A percentile compares a stretch with the other conserved stretches of the same genome.
phyloP scores from a whole-genome alignment of 1,140 invertebrate species.

The Lordiphosa clarofinis region DNA sequence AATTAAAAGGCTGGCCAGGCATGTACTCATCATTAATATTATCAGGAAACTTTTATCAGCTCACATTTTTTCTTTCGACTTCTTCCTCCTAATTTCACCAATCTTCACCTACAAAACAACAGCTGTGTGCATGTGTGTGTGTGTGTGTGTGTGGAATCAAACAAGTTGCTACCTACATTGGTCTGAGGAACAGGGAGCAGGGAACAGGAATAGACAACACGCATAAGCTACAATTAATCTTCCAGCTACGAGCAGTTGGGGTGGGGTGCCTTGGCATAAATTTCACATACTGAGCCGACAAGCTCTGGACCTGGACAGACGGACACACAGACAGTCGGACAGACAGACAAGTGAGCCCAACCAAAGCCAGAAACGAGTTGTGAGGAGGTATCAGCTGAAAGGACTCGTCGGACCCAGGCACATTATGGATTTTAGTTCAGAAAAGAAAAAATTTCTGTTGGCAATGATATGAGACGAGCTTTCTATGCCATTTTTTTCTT shows the following conservation, averaged over 20 bases:
- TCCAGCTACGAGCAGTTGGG: constrained; percentile 38
- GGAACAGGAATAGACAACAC: constrained; percentile 34
- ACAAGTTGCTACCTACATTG: constrained; percentile 62
- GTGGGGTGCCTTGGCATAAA: constrained; percentile 61
- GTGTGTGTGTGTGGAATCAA: constrained; percentile 45
- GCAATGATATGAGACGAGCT: constrained; percentile 60
- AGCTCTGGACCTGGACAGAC: constrained; percentile 18
- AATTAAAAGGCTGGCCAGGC: constrained; percentile 54
- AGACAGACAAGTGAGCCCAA: constrained; percentile 57
- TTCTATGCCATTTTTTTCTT: constrained; percentile 38
- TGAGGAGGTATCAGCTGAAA: constrained; percentile 71
- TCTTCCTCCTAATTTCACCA: constrained; percentile 37
- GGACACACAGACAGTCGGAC: constrained; percentile 14
- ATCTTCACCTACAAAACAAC: constrained; percentile 40
- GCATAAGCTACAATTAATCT: constrained; percentile 74
- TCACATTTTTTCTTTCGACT: constrained; percentile 40
- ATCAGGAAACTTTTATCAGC: constrained; percentile 63
- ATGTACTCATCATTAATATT: constrained; percentile 68
- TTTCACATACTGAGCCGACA: constrained; percentile 58
- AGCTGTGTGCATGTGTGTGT: constrained; percentile 32
- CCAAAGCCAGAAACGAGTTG: constrained; percentile 46
- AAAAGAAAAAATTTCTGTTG: constrained; percentile 21
- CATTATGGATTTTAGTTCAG: constrained; percentile 54
- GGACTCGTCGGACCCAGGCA: constrained; percentile 43
- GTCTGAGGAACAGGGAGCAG: constrained; percentile 15